Evolutionary conservation across 2,888 invertebrate genomes (phyloP).

Genomic region (Athalia cordata): DNA sequence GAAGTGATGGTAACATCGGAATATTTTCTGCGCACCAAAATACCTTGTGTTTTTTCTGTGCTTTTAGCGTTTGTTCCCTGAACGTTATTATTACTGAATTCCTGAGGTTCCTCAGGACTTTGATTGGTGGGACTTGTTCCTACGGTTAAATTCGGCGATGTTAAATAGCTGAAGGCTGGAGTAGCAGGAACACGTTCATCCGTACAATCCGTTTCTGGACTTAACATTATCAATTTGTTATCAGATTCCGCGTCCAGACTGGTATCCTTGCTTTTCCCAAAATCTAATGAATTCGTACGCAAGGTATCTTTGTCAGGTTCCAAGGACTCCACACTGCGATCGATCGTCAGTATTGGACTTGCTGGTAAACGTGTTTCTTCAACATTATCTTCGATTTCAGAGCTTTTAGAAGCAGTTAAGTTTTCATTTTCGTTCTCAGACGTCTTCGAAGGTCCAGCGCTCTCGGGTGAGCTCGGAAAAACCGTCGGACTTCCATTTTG

Average conservation of each 20-base stretch:
- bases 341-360: slow-evolving; percentile 64
- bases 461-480: slow-evolving; percentile 57
- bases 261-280: slow-evolving; percentile 54
- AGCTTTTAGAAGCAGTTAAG: slow-evolving; percentile 70
- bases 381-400: slow-evolving; percentile 72
- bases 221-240: slow-evolving; percentile 54
- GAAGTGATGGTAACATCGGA: slow-evolving; percentile 55
- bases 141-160: slow-evolving; percentile 58
- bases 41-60: slow-evolving; percentile 51
- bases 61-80: background rate
- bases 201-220: slow-evolving; percentile 60
- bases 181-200: slow-evolving; percentile 56
- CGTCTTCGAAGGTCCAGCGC: background rate
- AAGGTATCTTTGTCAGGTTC: slow-evolving; percentile 60
- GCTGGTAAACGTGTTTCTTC: slow-evolving; percentile 64
- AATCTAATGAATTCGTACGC: slow-evolving; percentile 54
- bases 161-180: slow-evolving; percentile 54
- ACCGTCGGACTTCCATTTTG: slow-evolving; percentile 66
- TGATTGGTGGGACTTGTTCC: slow-evolving; percentile 53
- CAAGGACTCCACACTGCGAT: slow-evolving; percentile 62
- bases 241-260: slow-evolving; percentile 55
- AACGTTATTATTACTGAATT: slow-evolving; percentile 34
- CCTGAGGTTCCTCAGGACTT: slow-evolving; percentile 36
- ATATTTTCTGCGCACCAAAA: slow-evolving; percentile 54
- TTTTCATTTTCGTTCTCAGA: slow-evolving; percentile 52